A percentile compares a stretch with the other conserved stretches of the same genome.
phyloP scores from a whole-genome alignment of 2,888 invertebrate species.

The Camponotus fellah region DNA sequence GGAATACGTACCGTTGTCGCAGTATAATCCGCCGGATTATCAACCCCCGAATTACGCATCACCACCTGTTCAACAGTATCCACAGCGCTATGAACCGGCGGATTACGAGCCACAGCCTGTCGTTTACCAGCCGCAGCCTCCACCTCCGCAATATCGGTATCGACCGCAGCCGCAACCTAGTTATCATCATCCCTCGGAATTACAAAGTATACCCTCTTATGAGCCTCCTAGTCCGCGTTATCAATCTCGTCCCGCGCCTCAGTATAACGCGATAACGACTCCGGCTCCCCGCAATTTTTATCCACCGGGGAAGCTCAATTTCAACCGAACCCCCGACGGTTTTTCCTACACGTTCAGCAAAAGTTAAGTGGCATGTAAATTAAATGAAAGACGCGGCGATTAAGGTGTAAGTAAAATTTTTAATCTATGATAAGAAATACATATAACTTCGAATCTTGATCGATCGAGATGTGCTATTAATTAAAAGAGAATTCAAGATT shows the following conservation, averaged over 20 bases:
- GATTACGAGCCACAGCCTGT: slow-evolving; percentile 87
- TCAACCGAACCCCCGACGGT: slow-evolving; percentile 95
- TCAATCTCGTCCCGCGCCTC: slow-evolving; percentile 84
- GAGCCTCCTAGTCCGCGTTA: slow-evolving; percentile 61
- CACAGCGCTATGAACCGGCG: slow-evolving; percentile 86
- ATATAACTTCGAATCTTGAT: neutral
- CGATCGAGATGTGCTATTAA: neutral
- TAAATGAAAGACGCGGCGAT: neutral
- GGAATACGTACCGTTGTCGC: slow-evolving; percentile 80
- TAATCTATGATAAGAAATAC: neutral
- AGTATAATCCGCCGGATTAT: slow-evolving; percentile 83
- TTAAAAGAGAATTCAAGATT: neutral
- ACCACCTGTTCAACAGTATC: slow-evolving; percentile 73
- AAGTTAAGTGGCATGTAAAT: slow-evolving; percentile 80
- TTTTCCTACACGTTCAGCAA: slow-evolving; percentile 95
- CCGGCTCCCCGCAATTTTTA: slow-evolving; percentile 92
- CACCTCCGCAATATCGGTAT: slow-evolving; percentile 67
- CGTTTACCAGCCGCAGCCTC: slow-evolving; percentile 81
- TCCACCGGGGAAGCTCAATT: slow-evolving; percentile 94
- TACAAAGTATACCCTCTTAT: slow-evolving; percentile 86
- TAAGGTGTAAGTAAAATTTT: neutral
- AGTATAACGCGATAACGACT: slow-evolving; percentile 89
- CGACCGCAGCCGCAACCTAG: slow-evolving; percentile 75
- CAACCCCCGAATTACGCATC: slow-evolving; percentile 75
- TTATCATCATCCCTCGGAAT: slow-evolving; percentile 71